Evolutionary conservation across 1,140 invertebrate species (phyloP).

Genomic region (Drosophila triauraria): DNA sequence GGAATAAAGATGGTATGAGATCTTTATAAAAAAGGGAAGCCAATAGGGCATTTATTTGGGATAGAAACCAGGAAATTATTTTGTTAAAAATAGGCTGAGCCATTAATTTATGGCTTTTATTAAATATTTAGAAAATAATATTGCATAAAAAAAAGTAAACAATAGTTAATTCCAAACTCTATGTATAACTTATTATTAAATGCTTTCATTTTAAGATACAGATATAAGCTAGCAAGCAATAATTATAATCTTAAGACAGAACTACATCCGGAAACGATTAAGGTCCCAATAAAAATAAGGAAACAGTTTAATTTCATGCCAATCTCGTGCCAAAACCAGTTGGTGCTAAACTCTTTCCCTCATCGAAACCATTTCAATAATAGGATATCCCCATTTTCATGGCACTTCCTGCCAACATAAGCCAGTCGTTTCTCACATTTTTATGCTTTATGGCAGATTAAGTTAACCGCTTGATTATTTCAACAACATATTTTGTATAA

Average conservation of each 20-base stretch:
- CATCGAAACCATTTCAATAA: constrained; percentile 24
- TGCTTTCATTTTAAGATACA: neutral
- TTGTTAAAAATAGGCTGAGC: neutral
- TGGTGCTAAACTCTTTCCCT: neutral
- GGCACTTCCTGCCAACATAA: constrained; percentile 22
- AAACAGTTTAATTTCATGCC: constrained; percentile 7
- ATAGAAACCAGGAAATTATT: neutral
- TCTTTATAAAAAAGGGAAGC: neutral
- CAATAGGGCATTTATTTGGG: neutral
- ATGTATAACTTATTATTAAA: neutral
- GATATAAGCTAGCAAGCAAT: neutral
- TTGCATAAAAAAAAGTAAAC: neutral
- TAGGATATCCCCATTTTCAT: constrained; percentile 30
- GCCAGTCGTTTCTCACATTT: constrained; percentile 21
- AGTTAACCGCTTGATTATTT: constrained; percentile 80
- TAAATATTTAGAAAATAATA: neutral
- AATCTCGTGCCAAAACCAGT: neutral
- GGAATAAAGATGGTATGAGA: constrained; percentile 32
- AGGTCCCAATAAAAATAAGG: neutral
- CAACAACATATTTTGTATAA: constrained; percentile 72
- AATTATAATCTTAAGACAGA: constrained; percentile 1
- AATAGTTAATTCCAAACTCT: neutral
- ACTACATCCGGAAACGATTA: constrained; percentile 1
- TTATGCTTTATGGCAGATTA: constrained; percentile 70
- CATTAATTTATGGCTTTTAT: neutral